Evolutionary conservation across 2,888 invertebrate genomes (phyloP), one percentile per base, ranked within the genome.

Genomic region (Meganola albula): DNA sequence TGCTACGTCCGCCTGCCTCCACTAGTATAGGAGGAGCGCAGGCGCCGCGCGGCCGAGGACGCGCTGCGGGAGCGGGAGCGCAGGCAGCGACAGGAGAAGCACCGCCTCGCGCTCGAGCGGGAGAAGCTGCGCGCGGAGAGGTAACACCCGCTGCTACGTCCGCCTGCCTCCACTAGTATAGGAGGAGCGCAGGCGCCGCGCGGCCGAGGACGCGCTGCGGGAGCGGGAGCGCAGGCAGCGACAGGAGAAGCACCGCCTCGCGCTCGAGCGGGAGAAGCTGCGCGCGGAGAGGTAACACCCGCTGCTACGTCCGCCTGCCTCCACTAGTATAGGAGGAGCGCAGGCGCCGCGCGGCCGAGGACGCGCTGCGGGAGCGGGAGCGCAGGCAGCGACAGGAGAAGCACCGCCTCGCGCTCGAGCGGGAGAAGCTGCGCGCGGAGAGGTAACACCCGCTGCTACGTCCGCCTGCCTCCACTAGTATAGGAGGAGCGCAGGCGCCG

Each of bases 301-400:
- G n/a, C n/a, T n/a, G n/a, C n/a, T n/a, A n/a, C n/a, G n/a, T n/a
- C n/a, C n/a, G n/a, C n/a, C n/a, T n/a, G n/a, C n/a, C n/a, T n/a
- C n/a, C n/a, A n/a, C n/a, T n/a, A n/a, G n/a, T n/a, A n/a, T n/a
- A 95, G 61, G 93, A 94, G 57, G 94, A 95, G 61, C 89, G 96
- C 10, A 88, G 94, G 24, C 87, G 95, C 16, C 90, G 93, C 30
- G 92, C 93, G 51, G 94, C 95, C 56, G 90, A 92, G 52, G 89
- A 92, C 24, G 89, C 93, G 12, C 91, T 93, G 51, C 88, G 93
- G 3, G 95, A 94, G 61, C 89, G 93, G 7, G 95, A 96, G 63
- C 88, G 95, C 2, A 88, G 93, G 6, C 94, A 96, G 67, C 90
- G 94, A 3, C 93, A 93, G 64, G 96, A 97, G 78, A 93, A 95